Evolutionary conservation across 2,888 invertebrate species (phyloP).

Genomic region (Synanthedon myopaeformis): DNA sequence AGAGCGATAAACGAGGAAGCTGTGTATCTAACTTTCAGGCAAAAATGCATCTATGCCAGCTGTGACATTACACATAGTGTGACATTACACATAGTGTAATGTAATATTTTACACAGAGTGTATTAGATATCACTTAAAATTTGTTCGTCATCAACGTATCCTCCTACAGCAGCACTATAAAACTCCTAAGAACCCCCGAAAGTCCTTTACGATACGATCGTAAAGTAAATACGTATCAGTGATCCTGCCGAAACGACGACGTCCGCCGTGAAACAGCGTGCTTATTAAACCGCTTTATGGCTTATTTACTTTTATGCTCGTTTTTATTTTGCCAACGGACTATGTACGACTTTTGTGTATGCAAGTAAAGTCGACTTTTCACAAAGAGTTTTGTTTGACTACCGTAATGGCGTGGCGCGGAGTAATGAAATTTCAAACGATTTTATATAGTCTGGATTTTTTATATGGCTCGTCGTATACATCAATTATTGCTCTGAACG

Average conservation of each 20-base stretch:
- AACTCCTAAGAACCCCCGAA: constrained; percentile 21
- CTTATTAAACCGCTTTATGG: constrained; percentile 46
- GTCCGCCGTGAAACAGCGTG: constrained; percentile 30
- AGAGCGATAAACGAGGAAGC: too few relatives aligned
- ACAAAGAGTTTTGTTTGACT: not conserved
- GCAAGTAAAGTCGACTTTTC: not conserved
- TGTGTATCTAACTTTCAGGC: too few relatives aligned
- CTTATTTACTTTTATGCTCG: constrained; percentile 32
- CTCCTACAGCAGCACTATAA: constrained; percentile 10
- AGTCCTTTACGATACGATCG: constrained; percentile 37
- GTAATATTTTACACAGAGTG: not conserved
- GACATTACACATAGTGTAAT: not conserved
- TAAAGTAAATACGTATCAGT: constrained; percentile 42
- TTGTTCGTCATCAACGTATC: not conserved
- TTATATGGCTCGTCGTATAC: too few relatives aligned
- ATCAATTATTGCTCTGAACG: too few relatives aligned
- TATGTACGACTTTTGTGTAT: not conserved
- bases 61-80: not conserved
- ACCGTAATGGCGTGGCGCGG: not conserved
- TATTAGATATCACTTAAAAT: not conserved
- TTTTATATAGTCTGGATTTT: not conserved
- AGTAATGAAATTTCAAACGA: not conserved
- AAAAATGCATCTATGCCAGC: too few relatives aligned
- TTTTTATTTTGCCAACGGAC: constrained; percentile 19
- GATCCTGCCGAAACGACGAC: constrained; percentile 28